These are phyloP conservation scores for Drosophila nigrodunni DNA, from an alignment of 1,140 invertebrate genomes.

Conservation along the genomic window DNA sequence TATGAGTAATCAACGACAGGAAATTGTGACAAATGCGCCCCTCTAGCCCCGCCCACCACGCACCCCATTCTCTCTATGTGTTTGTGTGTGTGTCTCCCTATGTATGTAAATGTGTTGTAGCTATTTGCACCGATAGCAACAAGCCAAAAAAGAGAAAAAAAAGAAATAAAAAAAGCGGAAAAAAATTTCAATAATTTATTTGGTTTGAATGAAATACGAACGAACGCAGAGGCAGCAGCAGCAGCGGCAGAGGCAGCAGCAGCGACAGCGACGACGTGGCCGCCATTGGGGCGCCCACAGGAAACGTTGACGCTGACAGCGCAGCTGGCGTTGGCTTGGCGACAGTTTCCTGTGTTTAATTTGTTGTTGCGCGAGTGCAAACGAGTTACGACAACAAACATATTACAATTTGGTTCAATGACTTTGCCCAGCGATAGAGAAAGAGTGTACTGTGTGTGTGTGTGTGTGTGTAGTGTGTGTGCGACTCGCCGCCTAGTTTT, in stretches of 20 bases:
- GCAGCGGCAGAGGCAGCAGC: neutral
- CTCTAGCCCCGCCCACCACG: neutral
- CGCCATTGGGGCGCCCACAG: slow-evolving; percentile 81
- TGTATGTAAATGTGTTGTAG: slow-evolving; percentile 77
- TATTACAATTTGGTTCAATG: slow-evolving; percentile 82
- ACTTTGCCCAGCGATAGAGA: slow-evolving; percentile 74
- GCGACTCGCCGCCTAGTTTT: no score
- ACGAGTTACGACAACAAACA: slow-evolving; percentile 80
- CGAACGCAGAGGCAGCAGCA: slow-evolving; percentile 31
- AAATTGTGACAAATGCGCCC: slow-evolving; percentile 77
- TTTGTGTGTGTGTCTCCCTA: slow-evolving; percentile 1
- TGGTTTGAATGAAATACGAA: slow-evolving; percentile 82
- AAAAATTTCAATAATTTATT: slow-evolving; percentile 81
- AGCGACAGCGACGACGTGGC: slow-evolving; percentile 46
- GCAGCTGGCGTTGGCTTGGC: slow-evolving; percentile 8
- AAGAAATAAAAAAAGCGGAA: slow-evolving; percentile 24
- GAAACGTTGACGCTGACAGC: slow-evolving; percentile 66
- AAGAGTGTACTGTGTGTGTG: slow-evolving; percentile 12
- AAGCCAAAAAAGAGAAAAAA: slow-evolving; percentile 60
- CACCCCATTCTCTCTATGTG: neutral
- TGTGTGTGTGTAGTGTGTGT: slow-evolving; percentile 9
- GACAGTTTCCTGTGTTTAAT: slow-evolving; percentile 4
- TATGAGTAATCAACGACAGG: slow-evolving; percentile 82
- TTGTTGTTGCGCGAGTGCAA: slow-evolving; percentile 67
- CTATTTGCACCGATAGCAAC: slow-evolving; percentile 82